Conservation (phyloP, 2,797 vertebrate genomes). For the Lepus townsendii region DNA sequence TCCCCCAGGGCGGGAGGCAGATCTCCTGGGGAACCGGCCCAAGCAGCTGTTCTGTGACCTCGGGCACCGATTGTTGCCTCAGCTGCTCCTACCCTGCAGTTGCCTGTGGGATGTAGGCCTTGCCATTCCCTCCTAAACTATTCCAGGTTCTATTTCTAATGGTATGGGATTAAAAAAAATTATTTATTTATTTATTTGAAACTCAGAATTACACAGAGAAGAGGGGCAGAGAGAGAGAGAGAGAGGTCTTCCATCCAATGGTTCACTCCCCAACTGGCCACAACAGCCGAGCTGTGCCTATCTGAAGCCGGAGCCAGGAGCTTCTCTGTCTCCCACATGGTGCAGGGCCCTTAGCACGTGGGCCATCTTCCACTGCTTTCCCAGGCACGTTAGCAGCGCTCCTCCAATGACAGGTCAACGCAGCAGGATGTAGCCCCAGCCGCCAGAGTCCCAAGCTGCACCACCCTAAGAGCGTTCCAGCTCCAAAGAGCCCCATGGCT, state of each 20-base stretch:
- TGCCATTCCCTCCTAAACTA: not conserved
- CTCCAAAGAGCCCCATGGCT: not conserved
- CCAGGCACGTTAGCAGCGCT: not conserved
- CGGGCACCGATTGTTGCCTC: not conserved
- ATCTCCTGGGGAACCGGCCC: not conserved
- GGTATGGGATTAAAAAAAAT: not conserved
- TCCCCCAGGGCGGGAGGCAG: not conserved
- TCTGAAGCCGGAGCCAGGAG: no score
- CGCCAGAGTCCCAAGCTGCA: not conserved
- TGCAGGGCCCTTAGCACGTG: no score
- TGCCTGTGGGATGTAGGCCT: not conserved
- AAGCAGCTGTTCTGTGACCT: not conserved
- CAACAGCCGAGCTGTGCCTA: no score
- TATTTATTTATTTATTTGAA: no score
- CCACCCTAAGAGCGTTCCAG: not conserved
- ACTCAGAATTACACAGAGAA: no score
- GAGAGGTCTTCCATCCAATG: no score
- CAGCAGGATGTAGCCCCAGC: not conserved
- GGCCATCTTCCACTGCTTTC: not conserved
- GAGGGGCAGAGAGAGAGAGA: no score
- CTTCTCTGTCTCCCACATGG: no score
- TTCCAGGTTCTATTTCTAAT: not conserved
- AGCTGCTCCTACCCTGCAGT: not conserved
- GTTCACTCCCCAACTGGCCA: no score
- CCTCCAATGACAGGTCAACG: not conserved